Percentiles rank a stretch among this genome's conserved stretches.
Conservation (phyloP, 1,140 invertebrate species). For the Drosophila saltans region DNA sequence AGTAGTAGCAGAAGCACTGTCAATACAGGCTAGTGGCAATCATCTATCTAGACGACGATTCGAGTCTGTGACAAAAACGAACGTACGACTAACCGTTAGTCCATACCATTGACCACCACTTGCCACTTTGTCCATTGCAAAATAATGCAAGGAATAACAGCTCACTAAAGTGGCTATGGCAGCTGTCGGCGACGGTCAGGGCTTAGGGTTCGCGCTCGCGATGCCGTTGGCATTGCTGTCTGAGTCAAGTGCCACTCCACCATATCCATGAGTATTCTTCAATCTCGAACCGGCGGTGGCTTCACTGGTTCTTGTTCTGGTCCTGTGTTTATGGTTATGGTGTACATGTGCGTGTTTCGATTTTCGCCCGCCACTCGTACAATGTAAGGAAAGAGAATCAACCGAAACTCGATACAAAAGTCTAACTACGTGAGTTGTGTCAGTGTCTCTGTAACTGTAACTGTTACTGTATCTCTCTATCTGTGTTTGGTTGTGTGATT, state of each 20-base stretch:
- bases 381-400: constrained; percentile 7
- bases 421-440: constrained; percentile 56
- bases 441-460: constrained; percentile 12
- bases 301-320: not conserved
- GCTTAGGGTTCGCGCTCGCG: not conserved
- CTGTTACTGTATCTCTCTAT: not conserved
- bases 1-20: constrained; percentile 29
- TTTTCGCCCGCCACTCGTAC: constrained; percentile 39
- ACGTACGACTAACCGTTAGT: not conserved
- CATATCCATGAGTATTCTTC: constrained; percentile 10
- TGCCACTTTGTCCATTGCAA: constrained; percentile 55
- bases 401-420: constrained; percentile 64
- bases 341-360: constrained; percentile 69
- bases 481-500: constrained; percentile 5
- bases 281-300: constrained; percentile 20
- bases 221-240: constrained; percentile 20
- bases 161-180: constrained; percentile 61
- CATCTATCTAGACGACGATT: too few species aligned
- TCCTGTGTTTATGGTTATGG: constrained; percentile 1
- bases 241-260: constrained; percentile 46
- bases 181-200: constrained; percentile 49
- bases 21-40: constrained; percentile 20
- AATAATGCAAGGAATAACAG: constrained; percentile 8
- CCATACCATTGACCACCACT: constrained; percentile 30
- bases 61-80: not conserved